These are phyloP conservation scores for Nothocercus nigrocapillus DNA, from an alignment of 2,113 vertebrate genomes.

Conservation along the genomic window DNA sequence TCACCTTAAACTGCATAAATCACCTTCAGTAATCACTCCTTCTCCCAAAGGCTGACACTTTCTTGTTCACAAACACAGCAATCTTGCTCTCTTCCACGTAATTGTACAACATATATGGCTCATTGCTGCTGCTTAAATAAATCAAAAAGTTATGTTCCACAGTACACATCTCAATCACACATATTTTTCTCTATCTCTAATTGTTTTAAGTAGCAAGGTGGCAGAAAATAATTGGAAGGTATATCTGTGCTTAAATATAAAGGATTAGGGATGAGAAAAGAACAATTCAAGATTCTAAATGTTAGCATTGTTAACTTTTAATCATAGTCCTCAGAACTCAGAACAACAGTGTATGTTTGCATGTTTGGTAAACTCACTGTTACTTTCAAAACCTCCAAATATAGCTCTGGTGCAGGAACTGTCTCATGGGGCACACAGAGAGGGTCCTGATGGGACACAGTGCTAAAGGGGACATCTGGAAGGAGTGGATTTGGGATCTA, in stretches of 20 bases:
- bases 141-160: not conserved
- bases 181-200: constrained; percentile 1
- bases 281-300: not conserved
- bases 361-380: not conserved
- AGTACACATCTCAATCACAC: not conserved
- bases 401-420: not conserved
- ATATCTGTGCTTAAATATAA: not conserved
- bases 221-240: not conserved
- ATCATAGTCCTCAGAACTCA: not conserved
- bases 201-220: not conserved
- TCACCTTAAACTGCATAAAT: constrained; percentile 46
- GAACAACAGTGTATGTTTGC: not conserved
- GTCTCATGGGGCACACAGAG: not conserved
- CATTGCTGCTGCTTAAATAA: not conserved
- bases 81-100: constrained; percentile 20
- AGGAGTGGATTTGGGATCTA: not conserved
- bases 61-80: not conserved
- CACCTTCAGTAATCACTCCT: not conserved
- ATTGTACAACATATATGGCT: not conserved
- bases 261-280: not conserved
- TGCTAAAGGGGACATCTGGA: rapidly evolving
- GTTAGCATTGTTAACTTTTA: not conserved
- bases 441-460: not conserved
- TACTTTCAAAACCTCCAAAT: not conserved
- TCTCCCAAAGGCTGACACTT: not conserved